These are phyloP conservation scores for Chlamydotis undulata DNA, from an alignment of 2,113 vertebrate species.

Conservation along the genomic window DNA sequence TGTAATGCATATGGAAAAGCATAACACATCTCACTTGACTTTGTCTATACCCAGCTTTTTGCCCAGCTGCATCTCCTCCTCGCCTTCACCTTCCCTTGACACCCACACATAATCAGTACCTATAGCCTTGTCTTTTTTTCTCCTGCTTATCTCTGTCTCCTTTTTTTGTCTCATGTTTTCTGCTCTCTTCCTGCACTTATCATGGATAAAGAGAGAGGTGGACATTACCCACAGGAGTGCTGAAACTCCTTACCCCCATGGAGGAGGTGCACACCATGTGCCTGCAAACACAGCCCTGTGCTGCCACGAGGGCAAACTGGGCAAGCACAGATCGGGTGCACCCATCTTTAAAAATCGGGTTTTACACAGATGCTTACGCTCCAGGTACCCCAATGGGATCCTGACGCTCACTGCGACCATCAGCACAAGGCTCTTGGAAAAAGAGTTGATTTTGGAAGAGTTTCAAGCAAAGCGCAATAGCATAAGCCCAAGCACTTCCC, in stretches of 20 bases:
- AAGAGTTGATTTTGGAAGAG: neutral
- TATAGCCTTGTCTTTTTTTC: neutral
- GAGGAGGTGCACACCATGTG: neutral
- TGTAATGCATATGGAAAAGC: neutral
- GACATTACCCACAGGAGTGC: neutral
- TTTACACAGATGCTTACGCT: neutral
- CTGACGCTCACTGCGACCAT: rapidly evolving
- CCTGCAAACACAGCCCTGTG: neutral
- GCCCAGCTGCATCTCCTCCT: neutral
- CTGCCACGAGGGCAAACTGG: neutral
- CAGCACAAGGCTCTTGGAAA: neutral
- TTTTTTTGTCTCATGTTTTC: neutral
- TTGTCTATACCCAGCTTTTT: neutral
- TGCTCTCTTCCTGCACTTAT: neutral
- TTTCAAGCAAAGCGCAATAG: neutral
- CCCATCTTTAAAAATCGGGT: neutral
- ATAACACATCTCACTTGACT: neutral
- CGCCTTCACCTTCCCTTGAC: neutral
- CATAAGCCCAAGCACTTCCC: neutral
- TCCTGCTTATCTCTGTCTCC: neutral
- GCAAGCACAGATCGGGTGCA: neutral
- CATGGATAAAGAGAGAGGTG: neutral
- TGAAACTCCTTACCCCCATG: rapidly evolving
- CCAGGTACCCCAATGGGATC: neutral
- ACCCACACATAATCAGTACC: neutral